Evolutionary conservation across 2,888 invertebrate genomes (phyloP), one percentile per base, ranked within the genome.

Genomic region (Drosophila melanosoma): DNA sequence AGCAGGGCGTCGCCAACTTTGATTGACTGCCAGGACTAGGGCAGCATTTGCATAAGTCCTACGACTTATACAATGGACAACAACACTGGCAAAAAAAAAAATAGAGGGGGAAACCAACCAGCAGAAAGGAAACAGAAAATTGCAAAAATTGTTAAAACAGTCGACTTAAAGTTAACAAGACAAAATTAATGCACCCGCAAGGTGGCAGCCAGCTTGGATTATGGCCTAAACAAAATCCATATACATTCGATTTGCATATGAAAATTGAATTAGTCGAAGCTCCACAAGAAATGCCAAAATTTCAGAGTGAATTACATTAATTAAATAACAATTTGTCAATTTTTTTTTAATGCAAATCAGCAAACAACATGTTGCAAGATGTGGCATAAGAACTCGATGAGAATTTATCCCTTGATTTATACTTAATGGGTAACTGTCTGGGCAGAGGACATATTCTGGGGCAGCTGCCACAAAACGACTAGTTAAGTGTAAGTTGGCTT

Each of bases 1-100:
- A 63, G 74, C 63, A 54, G 54, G 66, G 38, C 70, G 52, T 59
- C 66, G 53, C 48, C 78, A 74, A 78, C 78, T 80, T 80, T 84
- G 82, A 82, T 84, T 79, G 79, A 79, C 78, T 79, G 51, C 62
- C 60, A 74, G 61, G 68, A 76, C 69, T 73, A 67, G 75, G 72
- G 36, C 52, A 48, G 36, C 74, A 87, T 84, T 84, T 84, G 84
- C 84, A 84, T 87, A 84, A 84, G 82, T 72, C 82, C 61, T 59
- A 35, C 45, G 79, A 60, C 71, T 62, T 63, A 54, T 49, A 79
- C 75, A 79, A 61, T 51, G 74, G 74, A 78, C 78, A 78, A 23
- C 45, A 45, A 23, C 45, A 45, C 15, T 45, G 45, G 45, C 45
- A 15, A 38, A 61, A 40, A 23, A 29, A 29, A 29, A n/a, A n/a